phyloP scores from a whole-genome alignment of 2,888 invertebrate species.

The Thereva nobilitata region DNA sequence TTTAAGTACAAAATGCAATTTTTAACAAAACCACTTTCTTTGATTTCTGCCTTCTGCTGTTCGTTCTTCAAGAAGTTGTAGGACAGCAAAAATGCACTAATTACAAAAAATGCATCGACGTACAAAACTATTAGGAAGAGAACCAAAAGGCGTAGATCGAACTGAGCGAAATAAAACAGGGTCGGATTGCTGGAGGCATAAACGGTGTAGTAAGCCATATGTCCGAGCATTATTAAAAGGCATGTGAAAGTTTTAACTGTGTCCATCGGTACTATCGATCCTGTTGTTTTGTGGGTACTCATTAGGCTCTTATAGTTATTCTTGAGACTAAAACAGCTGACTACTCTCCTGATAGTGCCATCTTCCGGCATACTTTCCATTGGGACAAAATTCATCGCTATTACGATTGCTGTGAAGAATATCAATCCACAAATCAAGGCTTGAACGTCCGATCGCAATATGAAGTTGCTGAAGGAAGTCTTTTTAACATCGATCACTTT shows the following conservation, averaged over 20 bases:
- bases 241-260: background rate
- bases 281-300: background rate
- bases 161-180: background rate
- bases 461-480: background rate
- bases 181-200: background rate
- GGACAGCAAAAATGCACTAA: constrained; percentile 7
- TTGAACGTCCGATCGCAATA: background rate
- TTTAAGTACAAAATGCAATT: no score
- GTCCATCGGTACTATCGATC: background rate
- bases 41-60: background rate
- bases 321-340: background rate
- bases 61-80: constrained; percentile 11
- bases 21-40: background rate
- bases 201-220: background rate
- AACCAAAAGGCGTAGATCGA: background rate
- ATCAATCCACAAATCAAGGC: background rate
- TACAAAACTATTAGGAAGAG: background rate
- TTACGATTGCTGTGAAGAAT: background rate
- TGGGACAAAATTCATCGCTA: background rate
- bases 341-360: background rate
- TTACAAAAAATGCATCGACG: constrained; percentile 14
- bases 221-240: background rate
- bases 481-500: background rate
- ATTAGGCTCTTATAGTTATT: constrained; percentile 2
- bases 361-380: background rate